A percentile compares a stretch with the other conserved stretches of the same genome.
Evolutionary conservation across 2,888 invertebrate genomes (phyloP).

Genomic region (Nyleta sp.): DNA sequence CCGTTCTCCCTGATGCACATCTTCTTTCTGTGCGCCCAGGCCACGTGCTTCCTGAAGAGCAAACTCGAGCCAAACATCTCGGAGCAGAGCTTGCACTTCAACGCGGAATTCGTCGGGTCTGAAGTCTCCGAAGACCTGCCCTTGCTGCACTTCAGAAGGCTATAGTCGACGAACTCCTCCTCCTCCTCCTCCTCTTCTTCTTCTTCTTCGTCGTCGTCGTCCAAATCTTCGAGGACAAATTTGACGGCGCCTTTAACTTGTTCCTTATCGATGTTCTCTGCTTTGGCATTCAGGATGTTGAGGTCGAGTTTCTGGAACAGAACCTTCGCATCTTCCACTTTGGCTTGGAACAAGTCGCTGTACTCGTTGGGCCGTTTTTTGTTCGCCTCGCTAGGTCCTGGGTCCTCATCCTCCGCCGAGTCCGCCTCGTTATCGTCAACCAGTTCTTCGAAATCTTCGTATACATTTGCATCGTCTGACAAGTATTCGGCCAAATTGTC

Average conservation of each 20-base stretch:
- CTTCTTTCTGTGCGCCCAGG: conserved; percentile 80
- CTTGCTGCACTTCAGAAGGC: too few relatives aligned
- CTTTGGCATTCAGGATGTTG: conserved; percentile 40
- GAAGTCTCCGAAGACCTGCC: background rate
- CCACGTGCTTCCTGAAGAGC: conserved; percentile 78
- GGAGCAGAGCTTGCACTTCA: conserved; percentile 78
- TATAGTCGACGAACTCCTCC: background rate
- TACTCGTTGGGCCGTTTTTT: conserved; percentile 37
- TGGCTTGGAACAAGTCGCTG: conserved; percentile 76
- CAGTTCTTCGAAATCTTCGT: conserved; percentile 63
- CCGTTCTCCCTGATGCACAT: conserved; percentile 79
- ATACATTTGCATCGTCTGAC: conserved; percentile 49
- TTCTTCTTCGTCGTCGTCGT: too few relatives aligned
- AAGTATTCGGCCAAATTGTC: conserved; percentile 22
- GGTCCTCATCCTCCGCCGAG: conserved; percentile 35
- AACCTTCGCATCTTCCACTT: conserved; percentile 74
- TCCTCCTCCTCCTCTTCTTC: conserved; percentile 4
- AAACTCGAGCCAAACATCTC: conserved; percentile 75
- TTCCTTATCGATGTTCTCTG: conserved; percentile 5
- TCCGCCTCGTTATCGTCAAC: conserved; percentile 60
- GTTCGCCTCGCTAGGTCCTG: conserved; percentile 64
- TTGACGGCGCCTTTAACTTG: conserved; percentile 12
- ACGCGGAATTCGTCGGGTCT: background rate
- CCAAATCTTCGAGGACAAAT: background rate
- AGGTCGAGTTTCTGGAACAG: conserved; percentile 73